A percentile compares a stretch with the other conserved stretches of the same genome.
Conservation (phyloP, 2,888 invertebrate genomes). For the Nyleta sp. region DNA sequence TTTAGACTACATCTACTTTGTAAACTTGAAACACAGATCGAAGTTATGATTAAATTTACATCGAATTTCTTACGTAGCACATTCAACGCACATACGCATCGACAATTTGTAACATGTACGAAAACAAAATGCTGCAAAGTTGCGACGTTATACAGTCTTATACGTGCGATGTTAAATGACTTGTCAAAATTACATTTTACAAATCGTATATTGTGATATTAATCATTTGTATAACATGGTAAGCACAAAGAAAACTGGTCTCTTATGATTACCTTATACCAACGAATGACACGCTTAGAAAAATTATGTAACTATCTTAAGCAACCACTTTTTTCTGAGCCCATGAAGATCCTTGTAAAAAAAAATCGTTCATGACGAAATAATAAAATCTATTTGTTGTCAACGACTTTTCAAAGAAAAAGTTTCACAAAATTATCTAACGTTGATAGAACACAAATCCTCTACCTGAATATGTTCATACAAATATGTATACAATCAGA, state of each 20-base stretch:
- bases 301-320: too few relatives aligned
- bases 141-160: conserved; percentile 50
- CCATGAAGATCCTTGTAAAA: too few relatives aligned
- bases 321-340: too few relatives aligned
- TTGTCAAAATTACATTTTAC: conserved; percentile 51
- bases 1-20: conserved; percentile 35
- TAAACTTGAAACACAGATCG: conserved; percentile 49
- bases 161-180: conserved; percentile 36
- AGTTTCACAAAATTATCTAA: too few relatives aligned
- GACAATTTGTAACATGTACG: conserved; percentile 33
- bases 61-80: conserved; percentile 31
- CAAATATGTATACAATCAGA: not conserved
- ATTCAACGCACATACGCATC: conserved; percentile 36
- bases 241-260: too few relatives aligned
- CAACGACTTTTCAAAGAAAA: not conserved
- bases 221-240: too few relatives aligned
- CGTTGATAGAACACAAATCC: too few relatives aligned
- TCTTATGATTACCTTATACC: too few relatives aligned
- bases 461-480: not conserved
- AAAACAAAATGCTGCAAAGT: conserved; percentile 33
- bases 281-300: too few relatives aligned
- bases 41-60: conserved; percentile 55
- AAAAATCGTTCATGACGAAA: too few relatives aligned
- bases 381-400: conserved; percentile 18
- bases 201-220: conserved; percentile 40